phyloP scores from a whole-genome alignment of 2,797 vertebrate genomes.

The Neopelma chrysocephalum region DNA sequence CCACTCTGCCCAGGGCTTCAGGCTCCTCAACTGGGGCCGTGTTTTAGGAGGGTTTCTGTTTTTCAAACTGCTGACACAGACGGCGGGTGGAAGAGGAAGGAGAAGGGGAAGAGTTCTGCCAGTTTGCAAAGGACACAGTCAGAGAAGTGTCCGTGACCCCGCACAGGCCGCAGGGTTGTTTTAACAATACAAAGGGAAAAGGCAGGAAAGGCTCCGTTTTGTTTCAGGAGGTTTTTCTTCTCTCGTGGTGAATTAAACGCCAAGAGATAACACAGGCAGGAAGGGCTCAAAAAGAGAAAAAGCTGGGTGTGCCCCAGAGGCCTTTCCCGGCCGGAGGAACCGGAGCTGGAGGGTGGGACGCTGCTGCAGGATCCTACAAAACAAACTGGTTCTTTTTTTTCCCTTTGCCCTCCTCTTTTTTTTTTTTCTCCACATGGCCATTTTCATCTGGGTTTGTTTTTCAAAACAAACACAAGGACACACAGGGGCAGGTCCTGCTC shows the following conservation, averaged over 20 bases:
- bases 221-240: not conserved
- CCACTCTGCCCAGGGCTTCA: not conserved
- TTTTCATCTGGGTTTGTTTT: conserved; percentile 11
- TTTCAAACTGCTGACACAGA: not conserved
- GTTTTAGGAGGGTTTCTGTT: not conserved
- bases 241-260: not conserved
- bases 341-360: not conserved
- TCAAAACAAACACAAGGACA: not conserved
- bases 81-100: not conserved
- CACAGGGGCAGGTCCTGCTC: not conserved
- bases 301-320: conserved; percentile 35
- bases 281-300: not conserved
- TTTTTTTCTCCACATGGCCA: not conserved
- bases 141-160: not conserved
- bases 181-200: not conserved
- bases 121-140: not conserved
- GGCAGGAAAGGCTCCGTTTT: not conserved
- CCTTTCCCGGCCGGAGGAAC: not conserved
- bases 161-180: not conserved
- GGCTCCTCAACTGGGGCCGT: not conserved
- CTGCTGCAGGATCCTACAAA: not conserved
- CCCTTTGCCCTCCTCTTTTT: not conserved
- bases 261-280: conserved; percentile 33
- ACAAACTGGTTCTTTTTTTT: not conserved
- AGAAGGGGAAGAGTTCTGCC: not conserved